phyloP scores from a whole-genome alignment of 2,113 vertebrate species.

The Osmerus mordax region DNA sequence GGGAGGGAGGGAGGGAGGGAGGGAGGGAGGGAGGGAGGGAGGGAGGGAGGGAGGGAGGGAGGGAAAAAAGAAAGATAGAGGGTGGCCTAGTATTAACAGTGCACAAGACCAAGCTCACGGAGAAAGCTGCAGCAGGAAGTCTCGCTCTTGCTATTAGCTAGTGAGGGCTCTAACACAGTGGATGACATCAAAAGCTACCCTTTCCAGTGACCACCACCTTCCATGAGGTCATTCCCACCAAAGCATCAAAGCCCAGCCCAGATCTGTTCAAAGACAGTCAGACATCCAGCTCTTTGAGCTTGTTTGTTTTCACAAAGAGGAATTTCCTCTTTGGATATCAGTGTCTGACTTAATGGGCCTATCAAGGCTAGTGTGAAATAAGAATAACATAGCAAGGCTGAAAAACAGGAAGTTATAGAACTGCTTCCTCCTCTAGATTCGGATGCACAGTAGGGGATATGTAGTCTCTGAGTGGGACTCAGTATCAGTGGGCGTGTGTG shows the following conservation, averaged over 20 bases:
- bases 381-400: neutral
- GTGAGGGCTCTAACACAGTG: slow-evolving; percentile 15
- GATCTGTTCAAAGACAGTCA: slow-evolving; percentile 37
- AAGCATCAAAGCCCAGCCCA: slow-evolving; percentile 50
- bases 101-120: neutral
- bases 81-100: no score
- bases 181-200: slow-evolving; percentile 1
- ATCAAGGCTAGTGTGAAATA: slow-evolving; percentile 21
- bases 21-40: neutral
- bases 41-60: no score
- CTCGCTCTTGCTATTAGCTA: neutral
- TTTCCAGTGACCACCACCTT: slow-evolving; percentile 8
- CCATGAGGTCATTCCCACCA: slow-evolving; percentile 26
- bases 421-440: neutral
- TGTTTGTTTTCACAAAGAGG: slow-evolving; percentile 57
- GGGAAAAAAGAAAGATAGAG: no score
- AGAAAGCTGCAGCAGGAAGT: neutral
- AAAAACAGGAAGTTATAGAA: no score
- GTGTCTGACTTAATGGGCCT: slow-evolving; percentile 26
- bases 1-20: neutral
- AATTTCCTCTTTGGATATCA: slow-evolving; percentile 59
- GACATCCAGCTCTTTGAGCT: slow-evolving; percentile 28
- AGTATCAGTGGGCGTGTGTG: slow-evolving; percentile 5
- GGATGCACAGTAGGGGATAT: neutral
- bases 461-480: neutral